Percentiles rank a stretch among this genome's conserved stretches.
phyloP scores from a whole-genome alignment of 2,888 invertebrate genomes.

The Leptogaster cylindrica region DNA sequence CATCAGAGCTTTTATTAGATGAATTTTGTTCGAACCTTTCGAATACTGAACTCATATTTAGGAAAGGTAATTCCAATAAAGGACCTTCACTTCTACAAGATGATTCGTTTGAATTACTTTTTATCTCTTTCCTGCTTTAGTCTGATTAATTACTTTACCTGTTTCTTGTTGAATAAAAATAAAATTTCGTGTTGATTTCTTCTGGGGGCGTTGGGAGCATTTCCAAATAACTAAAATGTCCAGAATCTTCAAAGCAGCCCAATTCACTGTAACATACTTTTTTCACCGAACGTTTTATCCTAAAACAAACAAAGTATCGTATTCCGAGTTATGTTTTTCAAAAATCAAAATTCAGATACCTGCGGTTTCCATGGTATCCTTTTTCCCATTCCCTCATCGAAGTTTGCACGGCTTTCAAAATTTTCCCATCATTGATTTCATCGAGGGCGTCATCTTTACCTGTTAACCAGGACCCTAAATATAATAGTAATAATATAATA shows the following conservation, averaged over 20 bases:
- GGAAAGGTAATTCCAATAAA: conserved; percentile 73
- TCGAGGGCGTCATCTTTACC: conserved; percentile 73
- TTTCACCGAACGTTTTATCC: conserved; percentile 78
- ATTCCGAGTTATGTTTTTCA: background rate
- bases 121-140: too few relatives aligned
- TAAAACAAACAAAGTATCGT: conserved; percentile 52
- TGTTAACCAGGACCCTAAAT: too few relatives aligned
- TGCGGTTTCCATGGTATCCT: conserved; percentile 65
- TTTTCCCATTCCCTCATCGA: conserved; percentile 74
- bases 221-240: conserved; percentile 88
- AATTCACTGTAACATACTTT: conserved; percentile 87
- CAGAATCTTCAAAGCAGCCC: conserved; percentile 91
- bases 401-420: conserved; percentile 74
- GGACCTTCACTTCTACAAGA: conserved; percentile 67
- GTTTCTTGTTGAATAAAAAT: conserved; percentile 74
- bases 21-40: conserved; percentile 54
- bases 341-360: conserved; percentile 55
- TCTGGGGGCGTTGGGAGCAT: conserved; percentile 85
- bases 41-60: conserved; percentile 75
- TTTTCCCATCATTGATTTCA: conserved; percentile 73
- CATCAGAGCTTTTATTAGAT: background rate
- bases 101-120: background rate
- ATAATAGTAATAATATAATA: too few relatives aligned
- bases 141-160: conserved; percentile 62
- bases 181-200: conserved; percentile 84